Base-by-base conservation (phyloP, 2,797 vertebrate genomes). In the Florisuga fusca region DNA sequence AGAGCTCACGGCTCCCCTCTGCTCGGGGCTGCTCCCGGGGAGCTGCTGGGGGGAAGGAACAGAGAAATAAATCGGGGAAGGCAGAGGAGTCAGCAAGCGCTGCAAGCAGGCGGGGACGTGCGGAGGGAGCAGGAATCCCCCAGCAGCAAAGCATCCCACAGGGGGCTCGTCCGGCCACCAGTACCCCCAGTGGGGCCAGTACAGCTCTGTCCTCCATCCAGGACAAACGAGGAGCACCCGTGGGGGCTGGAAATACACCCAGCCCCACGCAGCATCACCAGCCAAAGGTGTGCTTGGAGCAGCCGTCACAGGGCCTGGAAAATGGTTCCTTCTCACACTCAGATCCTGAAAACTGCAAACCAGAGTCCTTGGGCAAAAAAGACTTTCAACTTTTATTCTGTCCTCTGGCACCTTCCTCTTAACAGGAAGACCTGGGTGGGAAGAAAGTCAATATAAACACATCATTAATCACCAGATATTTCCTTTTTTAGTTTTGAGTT, bases 271-370 rank as follows among this genome's bases (percentile, higher is more conserved):
- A 3, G 17, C 7, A 12, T 20, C 27, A 17, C 29, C 34, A 29
- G 20, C 7, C 8, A 20, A 46, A 9, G 0, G 0, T 1, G 0
- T 16, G 3, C 27, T 62, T 26, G 27, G 10, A 63, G 50, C 12
- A 58, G 50, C 27, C 1, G 0, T 34, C 38, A 15, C 4, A 20
- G 27, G 34, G 21, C 31, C 34, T n/a, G 62, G 43, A 59, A 41
- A 27, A 26, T 10, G 15, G 10, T 21, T 62, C 58, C 20, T 51
- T 29, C 71, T 89, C 13, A 2, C 3, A 11, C 26, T 23, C 0
- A 0, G 33, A 69, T 34, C 38, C 38, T 27, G 9, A 50, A 67
- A 45, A 61, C 4, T 46, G 21, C 34, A 46, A 19, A 82, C 6
- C 7, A 6, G 55, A 76, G 10, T 33, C 23, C 25, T 62, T 1